These are phyloP conservation scores for Abscondita cerata DNA, from an alignment of 2,888 invertebrate species.

Conservation along the genomic window DNA sequence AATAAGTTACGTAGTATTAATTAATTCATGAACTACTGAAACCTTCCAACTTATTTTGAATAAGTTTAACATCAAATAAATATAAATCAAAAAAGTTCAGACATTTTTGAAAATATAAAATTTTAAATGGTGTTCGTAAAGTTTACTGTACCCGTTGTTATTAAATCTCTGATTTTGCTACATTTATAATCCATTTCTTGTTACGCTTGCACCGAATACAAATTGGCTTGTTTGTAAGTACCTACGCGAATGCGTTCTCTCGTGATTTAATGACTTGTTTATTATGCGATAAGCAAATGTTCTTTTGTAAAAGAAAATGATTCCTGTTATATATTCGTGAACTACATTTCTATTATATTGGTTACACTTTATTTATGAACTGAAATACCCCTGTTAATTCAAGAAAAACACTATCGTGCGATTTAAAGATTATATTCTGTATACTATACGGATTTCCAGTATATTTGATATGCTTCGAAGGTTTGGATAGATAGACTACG, in stretches of 20 bases:
- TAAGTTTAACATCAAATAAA: too few species aligned
- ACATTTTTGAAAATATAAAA: too few species aligned
- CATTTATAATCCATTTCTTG: conserved; percentile 49
- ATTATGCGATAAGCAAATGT: conserved; percentile 39
- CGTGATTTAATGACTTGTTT: conserved; percentile 47
- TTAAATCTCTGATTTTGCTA: conserved; percentile 16
- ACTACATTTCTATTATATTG: background rate
- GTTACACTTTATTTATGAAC: background rate
- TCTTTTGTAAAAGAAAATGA: conserved; percentile 9
- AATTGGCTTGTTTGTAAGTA: conserved; percentile 49
- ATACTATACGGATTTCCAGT: background rate
- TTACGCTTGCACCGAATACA: conserved; percentile 47
- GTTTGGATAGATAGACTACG: background rate
- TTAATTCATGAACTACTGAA: too few species aligned
- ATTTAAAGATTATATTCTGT: background rate
- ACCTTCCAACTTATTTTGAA: too few species aligned
- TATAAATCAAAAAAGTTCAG: too few species aligned
- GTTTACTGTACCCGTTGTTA: background rate
- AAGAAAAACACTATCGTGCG: background rate
- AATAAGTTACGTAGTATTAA: conserved; percentile 27
- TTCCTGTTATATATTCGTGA: background rate
- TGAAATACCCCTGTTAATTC: background rate
- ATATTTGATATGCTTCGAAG: conserved; percentile 3
- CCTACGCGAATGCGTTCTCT: conserved; percentile 46
- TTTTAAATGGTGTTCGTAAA: background rate